phyloP scores from a whole-genome alignment of 2,888 invertebrate species.

The Cephus sareptanus region DNA sequence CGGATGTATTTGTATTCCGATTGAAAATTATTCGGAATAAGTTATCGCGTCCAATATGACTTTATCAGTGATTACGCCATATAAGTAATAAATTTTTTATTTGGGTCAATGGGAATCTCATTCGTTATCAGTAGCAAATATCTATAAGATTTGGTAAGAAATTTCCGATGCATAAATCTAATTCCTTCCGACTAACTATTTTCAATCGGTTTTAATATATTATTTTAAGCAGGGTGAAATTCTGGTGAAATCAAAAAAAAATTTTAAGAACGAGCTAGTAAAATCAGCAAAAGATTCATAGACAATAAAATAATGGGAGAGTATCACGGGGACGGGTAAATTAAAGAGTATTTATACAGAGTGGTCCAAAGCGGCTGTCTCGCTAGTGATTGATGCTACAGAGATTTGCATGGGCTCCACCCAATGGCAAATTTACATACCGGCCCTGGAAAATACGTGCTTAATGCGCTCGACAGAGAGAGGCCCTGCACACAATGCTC shows the following conservation, averaged over 20 bases:
- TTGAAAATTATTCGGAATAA: no score
- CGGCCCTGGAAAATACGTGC: not conserved
- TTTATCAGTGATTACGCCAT: no score
- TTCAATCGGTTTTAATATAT: no score
- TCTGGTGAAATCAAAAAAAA: not conserved
- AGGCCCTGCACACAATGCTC: not conserved
- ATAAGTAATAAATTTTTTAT: no score
- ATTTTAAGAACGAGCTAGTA: not conserved
- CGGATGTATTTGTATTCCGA: no score
- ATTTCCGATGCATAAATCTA: no score
- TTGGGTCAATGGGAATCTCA: no score
- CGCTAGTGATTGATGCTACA: constrained; percentile 17
- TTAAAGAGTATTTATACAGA: constrained; percentile 24
- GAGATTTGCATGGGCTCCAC: constrained; percentile 23
- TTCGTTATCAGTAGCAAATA: no score
- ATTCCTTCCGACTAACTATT: no score
- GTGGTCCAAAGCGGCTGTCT: constrained; percentile 20
- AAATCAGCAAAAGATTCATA: not conserved
- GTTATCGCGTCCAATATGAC: no score
- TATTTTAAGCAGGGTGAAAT: no score
- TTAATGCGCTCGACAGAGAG: constrained; percentile 17
- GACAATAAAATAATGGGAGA: not conserved
- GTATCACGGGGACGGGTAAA: constrained; percentile 6
- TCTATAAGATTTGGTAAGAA: no score
- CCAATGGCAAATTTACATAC: constrained; percentile 17